Base-by-base conservation (phyloP, 2,888 invertebrate species). In the Heliconius ismenius region DNA sequence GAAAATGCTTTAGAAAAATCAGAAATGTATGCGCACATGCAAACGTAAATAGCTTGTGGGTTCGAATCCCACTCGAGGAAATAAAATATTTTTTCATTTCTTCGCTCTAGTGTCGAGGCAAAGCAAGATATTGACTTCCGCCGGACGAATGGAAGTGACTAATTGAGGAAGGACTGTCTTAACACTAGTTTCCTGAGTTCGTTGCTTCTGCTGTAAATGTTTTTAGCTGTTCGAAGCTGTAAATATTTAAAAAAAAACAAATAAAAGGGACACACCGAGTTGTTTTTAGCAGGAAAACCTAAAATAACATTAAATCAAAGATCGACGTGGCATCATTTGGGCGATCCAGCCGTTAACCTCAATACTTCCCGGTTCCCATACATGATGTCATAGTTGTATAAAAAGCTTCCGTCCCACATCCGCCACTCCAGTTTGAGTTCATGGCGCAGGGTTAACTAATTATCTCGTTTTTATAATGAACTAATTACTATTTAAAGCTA, bases 391-490 rank as follows among this genome's bases (percentile, higher is more conserved):
- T 76, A 76, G 54, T 65, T 13, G 49, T 67, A 65, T 75, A 64
- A 69, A 72, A 58, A 70, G 78, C 79, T 78, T 76, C 76, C 80
- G 89, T 81, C 83, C 88, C 81, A 85, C 78, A 85, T 87, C 78
- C 83, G 75, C 79, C 85, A 86, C 82, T 87, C 89, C 83, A 86
- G 83, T 85, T 89, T 79, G 85, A 89, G 92, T 90, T 91, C 91
- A 90, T 88, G 90, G 89, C 84, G 81, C 91, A 91, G 89, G 91
- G 90, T 90, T 89, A 89, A 76, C 80, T 72, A 62, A 58, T 39
- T 15, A 36, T 72, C 69, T 28, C 3, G 54, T 6, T 32, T 13
- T 69, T n/a, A 54, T 32, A 58, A 54, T 28, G 10, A 43, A 67
- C 3, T 13, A 24, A n/a, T 58, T 58, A 58, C 9, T 58, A 58